Conservation (phyloP, 2,797 vertebrate genomes). For the Lepilemur septentrionalis region DNA sequence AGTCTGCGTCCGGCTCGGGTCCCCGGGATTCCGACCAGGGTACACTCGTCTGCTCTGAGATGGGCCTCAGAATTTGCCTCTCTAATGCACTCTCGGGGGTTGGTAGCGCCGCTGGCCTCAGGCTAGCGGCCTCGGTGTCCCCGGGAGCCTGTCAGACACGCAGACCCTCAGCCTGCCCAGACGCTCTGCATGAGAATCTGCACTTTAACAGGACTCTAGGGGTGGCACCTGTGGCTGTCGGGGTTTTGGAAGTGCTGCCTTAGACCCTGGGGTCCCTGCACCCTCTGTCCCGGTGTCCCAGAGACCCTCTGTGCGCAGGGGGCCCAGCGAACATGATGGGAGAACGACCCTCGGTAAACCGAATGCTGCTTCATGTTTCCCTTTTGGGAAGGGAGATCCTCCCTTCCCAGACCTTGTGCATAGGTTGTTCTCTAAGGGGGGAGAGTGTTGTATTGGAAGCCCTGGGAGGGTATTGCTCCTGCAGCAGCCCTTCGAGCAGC, state of each 20-base stretch:
- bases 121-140: background rate
- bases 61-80: background rate
- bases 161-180: background rate
- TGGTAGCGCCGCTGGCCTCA: accelerated
- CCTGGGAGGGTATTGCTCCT: background rate
- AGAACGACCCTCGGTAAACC: accelerated
- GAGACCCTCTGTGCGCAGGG: background rate
- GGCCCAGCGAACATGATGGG: accelerated
- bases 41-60: no score
- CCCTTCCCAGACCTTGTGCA: no score
- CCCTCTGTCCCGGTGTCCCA: accelerated
- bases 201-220: accelerated
- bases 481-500: background rate
- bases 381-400: no score
- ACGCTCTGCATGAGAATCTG: accelerated
- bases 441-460: background rate
- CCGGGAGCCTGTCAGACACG: background rate
- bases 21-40: background rate
- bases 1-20: background rate
- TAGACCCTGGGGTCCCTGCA: background rate
- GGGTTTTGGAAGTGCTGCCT: background rate
- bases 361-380: accelerated
- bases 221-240: background rate
- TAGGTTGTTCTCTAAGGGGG: no score
- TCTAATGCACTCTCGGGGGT: background rate